A percentile compares a stretch with the other conserved stretches of the same genome.
These are phyloP conservation scores for Chrysolina oricalcia DNA, from an alignment of 2,888 invertebrate species.

Conservation along the genomic window DNA sequence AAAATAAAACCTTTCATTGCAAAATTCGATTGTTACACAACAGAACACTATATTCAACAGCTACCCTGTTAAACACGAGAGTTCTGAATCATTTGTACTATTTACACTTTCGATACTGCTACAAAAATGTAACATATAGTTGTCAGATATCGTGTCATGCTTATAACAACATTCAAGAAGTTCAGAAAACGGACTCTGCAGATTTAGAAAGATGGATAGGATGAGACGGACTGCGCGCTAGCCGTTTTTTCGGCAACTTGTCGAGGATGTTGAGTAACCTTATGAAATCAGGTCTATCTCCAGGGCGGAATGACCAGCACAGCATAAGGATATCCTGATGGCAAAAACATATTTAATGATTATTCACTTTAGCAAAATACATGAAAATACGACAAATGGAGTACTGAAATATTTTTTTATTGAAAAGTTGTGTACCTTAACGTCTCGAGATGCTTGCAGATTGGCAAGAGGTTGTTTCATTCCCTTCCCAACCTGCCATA, in stretches of 20 bases:
- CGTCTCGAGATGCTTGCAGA: constrained; percentile 95
- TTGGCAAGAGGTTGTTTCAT: constrained; percentile 96
- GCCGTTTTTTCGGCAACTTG: constrained; percentile 94
- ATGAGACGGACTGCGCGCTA: constrained; percentile 98
- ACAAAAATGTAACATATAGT: constrained; percentile 30
- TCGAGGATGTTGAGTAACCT: constrained; percentile 89
- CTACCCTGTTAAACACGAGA: not conserved
- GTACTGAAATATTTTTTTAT: not conserved
- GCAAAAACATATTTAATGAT: constrained; percentile 42
- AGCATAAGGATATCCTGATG: constrained; percentile 94
- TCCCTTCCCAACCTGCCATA: constrained; percentile 98
- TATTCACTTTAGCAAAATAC: not conserved
- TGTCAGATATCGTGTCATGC: constrained; percentile 30
- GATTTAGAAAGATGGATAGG: constrained; percentile 97
- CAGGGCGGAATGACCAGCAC: constrained; percentile 93
- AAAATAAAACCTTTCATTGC: constrained; percentile 1
- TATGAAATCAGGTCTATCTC: constrained; percentile 93
- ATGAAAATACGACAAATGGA: not conserved
- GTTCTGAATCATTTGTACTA: constrained; percentile 12
- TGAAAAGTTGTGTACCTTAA: constrained; percentile 80
- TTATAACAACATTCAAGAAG: constrained; percentile 51
- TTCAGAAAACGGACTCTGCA: constrained; percentile 90
- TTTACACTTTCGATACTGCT: not conserved
- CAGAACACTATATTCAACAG: not conserved
- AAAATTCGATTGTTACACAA: not conserved